Evolutionary conservation across 2,888 invertebrate species (phyloP).

Genomic region (Conops quadrifasciatus): DNA sequence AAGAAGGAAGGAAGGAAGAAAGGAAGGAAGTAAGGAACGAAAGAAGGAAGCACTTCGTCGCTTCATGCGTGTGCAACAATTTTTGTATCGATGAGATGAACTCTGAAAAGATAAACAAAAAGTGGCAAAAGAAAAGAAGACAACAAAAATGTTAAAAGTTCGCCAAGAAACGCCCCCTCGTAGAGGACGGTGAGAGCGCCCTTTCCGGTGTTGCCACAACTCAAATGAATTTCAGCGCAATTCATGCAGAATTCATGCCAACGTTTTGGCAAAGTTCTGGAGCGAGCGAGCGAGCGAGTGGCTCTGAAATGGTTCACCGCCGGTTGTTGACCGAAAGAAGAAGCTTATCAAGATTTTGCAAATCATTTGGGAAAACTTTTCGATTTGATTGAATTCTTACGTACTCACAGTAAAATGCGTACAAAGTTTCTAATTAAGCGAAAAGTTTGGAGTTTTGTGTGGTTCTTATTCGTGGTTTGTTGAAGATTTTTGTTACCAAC

Average conservation of each 20-base stretch:
- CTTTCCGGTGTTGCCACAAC: too few relatives aligned
- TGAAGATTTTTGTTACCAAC: not conserved
- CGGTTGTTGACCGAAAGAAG: not conserved
- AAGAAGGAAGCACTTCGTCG: not conserved
- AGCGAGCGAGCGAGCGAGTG: not conserved
- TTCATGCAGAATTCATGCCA: conserved; percentile 11
- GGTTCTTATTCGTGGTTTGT: too few relatives aligned
- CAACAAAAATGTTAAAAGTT: too few relatives aligned
- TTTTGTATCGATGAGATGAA: too few relatives aligned
- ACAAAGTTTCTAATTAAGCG: not conserved
- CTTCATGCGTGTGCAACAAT: not conserved
- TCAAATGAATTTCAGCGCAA: not conserved
- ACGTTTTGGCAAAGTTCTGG: not conserved
- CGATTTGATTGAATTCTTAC: not conserved
- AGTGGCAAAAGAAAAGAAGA: too few relatives aligned
- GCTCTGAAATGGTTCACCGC: not conserved
- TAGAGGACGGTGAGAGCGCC: too few relatives aligned
- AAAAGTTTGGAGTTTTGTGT: not conserved
- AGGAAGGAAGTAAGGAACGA: not conserved
- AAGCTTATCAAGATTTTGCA: conserved; percentile 7
- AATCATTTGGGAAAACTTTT: conserved; percentile 6
- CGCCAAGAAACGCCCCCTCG: too few relatives aligned
- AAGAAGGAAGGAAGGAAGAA: not conserved
- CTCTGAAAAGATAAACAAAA: too few relatives aligned
- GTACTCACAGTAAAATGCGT: not conserved